Conservation (phyloP, 2,888 invertebrate genomes). For the Agriopis leucophaearia region DNA sequence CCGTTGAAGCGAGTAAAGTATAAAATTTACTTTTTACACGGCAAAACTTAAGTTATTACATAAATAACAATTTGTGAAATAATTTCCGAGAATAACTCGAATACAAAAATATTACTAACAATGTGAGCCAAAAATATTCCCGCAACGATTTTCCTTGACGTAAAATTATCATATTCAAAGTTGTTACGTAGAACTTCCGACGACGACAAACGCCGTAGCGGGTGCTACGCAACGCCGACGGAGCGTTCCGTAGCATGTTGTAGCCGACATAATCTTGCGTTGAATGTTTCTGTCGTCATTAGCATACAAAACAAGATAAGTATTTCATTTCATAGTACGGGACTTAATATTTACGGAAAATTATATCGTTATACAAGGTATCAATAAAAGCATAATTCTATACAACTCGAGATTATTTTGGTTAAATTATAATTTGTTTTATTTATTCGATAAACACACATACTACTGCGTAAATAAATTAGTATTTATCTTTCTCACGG, state of each 20-base stretch:
- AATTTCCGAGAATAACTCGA: background rate
- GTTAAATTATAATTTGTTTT: too few species aligned
- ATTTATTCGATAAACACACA: too few species aligned
- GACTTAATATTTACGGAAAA: too few species aligned
- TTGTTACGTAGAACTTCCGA: slow-evolving; percentile 22
- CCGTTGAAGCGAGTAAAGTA: too few species aligned
- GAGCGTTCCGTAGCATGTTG: slow-evolving; percentile 16
- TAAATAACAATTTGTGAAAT: too few species aligned
- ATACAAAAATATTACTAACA: slow-evolving; percentile 1
- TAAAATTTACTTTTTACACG: background rate
- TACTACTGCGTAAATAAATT: too few species aligned
- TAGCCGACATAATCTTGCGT: slow-evolving; percentile 9
- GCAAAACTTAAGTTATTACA: too few species aligned
- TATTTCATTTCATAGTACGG: background rate
- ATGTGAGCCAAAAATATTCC: slow-evolving; percentile 7
- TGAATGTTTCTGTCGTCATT: slow-evolving; percentile 8
- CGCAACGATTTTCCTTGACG: slow-evolving; percentile 26
- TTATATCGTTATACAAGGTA: too few species aligned
- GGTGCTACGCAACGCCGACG: slow-evolving; percentile 17
- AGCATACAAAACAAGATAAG: slow-evolving; percentile 4
- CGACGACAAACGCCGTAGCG: slow-evolving; percentile 21
- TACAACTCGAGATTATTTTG: too few species aligned
- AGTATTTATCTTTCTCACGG: too few species aligned
- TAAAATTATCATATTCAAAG: slow-evolving; percentile 21
- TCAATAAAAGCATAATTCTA: too few species aligned